Conservation (phyloP, 53 echinoderm and acorn worm species). For the Antedon mediterranea region DNA sequence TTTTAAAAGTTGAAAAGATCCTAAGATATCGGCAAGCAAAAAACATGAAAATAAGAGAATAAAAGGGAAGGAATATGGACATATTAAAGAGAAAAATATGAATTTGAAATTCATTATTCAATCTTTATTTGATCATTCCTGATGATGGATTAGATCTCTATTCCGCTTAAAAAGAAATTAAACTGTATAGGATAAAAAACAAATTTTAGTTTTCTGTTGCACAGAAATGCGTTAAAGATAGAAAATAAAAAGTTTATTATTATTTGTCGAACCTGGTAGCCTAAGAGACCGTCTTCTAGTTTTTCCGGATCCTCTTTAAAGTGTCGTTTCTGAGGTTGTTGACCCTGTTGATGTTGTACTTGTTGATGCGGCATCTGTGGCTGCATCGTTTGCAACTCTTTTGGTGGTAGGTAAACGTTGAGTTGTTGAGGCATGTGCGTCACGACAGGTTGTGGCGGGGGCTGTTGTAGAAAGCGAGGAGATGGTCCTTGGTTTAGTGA, state of each 20-base stretch:
- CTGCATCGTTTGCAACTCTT: constrained; percentile 20
- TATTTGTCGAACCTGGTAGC: constrained; percentile 36
- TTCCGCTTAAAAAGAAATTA: no score
- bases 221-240: no score
- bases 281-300: constrained; percentile 36
- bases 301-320: constrained; percentile 46
- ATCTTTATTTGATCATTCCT: no score
- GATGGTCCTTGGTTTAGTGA: constrained; percentile 22
- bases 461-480: constrained; percentile 2
- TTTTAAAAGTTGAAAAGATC: no score
- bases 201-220: no score
- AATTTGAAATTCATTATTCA: no score
- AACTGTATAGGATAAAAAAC: no score
- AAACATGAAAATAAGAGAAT: no score
- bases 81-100: no score
- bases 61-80: no score
- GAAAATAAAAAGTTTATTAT: neutral
- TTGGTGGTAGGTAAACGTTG: constrained; percentile 14
- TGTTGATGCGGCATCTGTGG: constrained; percentile 16
- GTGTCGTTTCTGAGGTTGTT: constrained; percentile 34
- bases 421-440: constrained; percentile 2
- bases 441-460: neutral
- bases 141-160: no score
- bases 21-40: no score
- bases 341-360: constrained; percentile 9